These are phyloP conservation scores for Nylanderia fulva DNA, from an alignment of 1,140 invertebrate genomes.

Conservation along the genomic window DNA sequence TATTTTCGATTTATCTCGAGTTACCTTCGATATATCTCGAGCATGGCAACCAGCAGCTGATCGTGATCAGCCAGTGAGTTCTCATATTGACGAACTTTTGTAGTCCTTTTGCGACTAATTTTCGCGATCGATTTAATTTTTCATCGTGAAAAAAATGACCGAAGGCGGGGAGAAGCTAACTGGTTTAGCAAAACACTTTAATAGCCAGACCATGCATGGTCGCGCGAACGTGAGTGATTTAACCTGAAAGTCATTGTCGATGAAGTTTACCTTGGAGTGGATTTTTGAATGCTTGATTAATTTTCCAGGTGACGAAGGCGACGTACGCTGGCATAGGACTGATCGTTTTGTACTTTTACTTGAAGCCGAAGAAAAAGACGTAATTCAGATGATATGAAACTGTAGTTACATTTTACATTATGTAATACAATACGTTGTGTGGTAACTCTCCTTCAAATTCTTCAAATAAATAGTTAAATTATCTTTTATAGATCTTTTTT, in stretches of 20 bases:
- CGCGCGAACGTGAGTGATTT: slow-evolving; percentile 81
- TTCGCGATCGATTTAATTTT: neutral
- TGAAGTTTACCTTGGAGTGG: neutral
- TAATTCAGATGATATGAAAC: neutral
- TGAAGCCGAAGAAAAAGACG: slow-evolving; percentile 72
- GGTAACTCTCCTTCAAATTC: slow-evolving; percentile 5
- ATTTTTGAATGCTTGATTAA: neutral
- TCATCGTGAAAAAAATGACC: slow-evolving; percentile 63
- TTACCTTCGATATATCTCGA: neutral
- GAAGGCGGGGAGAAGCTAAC: slow-evolving; percentile 73
- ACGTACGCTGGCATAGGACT: slow-evolving; percentile 59
- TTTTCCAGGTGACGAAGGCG: slow-evolving; percentile 73
- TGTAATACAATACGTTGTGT: slow-evolving; percentile 56
- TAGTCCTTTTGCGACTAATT: neutral
- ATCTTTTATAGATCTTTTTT: neutral
- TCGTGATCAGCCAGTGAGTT: neutral
- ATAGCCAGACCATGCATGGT: slow-evolving; percentile 78
- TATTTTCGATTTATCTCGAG: neutral
- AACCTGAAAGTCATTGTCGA: slow-evolving; percentile 49
- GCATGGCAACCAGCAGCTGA: slow-evolving; percentile 13
- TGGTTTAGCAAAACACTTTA: slow-evolving; percentile 80
- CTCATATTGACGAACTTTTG: neutral
- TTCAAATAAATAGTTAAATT: slow-evolving; percentile 59
- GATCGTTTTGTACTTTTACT: slow-evolving; percentile 54
- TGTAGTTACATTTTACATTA: slow-evolving; percentile 62